These are phyloP conservation scores for Philotrypesis tridentata DNA, from an alignment of 1,140 invertebrate genomes.

Conservation along the genomic window DNA sequence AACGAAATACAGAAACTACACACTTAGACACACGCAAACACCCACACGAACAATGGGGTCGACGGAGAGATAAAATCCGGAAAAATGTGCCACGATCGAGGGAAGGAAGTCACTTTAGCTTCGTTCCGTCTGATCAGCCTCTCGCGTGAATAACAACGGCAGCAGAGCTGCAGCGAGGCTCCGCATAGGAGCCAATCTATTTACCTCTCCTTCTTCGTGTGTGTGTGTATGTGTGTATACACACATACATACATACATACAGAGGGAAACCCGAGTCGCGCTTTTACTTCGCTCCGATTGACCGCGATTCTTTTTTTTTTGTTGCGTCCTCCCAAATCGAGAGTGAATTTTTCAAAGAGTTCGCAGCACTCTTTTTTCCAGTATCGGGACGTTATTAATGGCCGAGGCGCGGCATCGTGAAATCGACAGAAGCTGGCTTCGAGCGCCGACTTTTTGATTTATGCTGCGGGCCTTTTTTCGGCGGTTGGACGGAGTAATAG, in stretches of 20 bases:
- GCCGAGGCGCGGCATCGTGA: neutral
- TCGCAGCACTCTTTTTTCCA: neutral
- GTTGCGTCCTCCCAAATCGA: neutral
- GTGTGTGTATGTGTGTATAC: no score
- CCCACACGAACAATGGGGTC: no score
- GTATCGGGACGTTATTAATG: constrained; percentile 24
- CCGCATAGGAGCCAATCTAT: no score
- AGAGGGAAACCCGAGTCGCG: neutral
- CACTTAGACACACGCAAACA: no score
- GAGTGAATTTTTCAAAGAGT: constrained; percentile 30
- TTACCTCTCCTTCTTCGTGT: neutral
- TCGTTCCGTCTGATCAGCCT: neutral
- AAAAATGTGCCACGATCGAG: neutral
- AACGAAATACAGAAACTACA: neutral
- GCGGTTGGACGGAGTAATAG: neutral
- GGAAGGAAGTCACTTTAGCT: neutral
- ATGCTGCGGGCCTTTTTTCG: neutral
- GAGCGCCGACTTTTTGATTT: neutral
- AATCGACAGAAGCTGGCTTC: constrained; percentile 18
- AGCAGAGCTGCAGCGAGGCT: neutral
- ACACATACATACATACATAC: neutral
- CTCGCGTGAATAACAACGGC: neutral
- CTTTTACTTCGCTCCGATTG: constrained; percentile 11
- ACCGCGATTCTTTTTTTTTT: neutral
- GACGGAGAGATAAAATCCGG: neutral